Base-by-base conservation (phyloP, 1,140 invertebrate genomes). In the Ceratitis capitata region DNA sequence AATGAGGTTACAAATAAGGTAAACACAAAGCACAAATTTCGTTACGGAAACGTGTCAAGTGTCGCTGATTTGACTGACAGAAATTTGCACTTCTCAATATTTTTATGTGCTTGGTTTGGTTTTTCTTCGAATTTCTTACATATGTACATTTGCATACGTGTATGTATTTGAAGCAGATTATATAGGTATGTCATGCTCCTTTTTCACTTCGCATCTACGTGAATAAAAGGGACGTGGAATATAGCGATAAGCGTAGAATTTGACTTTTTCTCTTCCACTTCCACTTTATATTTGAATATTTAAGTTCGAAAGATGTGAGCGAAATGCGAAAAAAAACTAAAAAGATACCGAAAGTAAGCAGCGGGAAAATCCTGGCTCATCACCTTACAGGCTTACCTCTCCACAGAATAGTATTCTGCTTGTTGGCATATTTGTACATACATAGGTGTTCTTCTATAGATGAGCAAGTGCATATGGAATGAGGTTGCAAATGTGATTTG, bases 41-140 rank as follows among this genome's bases (percentile, higher is more conserved):
- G 58, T 61, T 61, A 61, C 26, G 58, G 58, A 61, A 61, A 61
- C 58, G 58, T 61, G 58, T 61, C 58, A 61, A 61, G 58, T 61
- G 58, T 61, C 58, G 58, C 58, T 61, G 58, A 61, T 61, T 61
- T 61, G 26, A 61, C 58, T 61, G 58, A 61, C 26, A 29, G 26
- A 29, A 61, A 29, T 61, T 61, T 61, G 26, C 58, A 29, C 26
- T 61, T 61, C 58, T 26, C 14, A 61, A 26, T 32, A 29, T 61
- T 26, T 61, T 47, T 47, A 47, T 14, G 14, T n/a, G n/a, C n/a
- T n/a, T n/a, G n/a, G n/a, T n/a, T n/a, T n/a, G n/a, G n/a, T n/a
- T n/a, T 56, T 56, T 56, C 19, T 56, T 56, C 19, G n/a, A 5
- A 56, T 56, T 56, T 56, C 19, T n/a, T n/a, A 56, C 51, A 56